Percentiles rank a stretch among this genome's conserved stretches.
These are phyloP conservation scores for Eleginops maclovinus DNA, from an alignment of 2,113 vertebrate species.

Conservation along the genomic window DNA sequence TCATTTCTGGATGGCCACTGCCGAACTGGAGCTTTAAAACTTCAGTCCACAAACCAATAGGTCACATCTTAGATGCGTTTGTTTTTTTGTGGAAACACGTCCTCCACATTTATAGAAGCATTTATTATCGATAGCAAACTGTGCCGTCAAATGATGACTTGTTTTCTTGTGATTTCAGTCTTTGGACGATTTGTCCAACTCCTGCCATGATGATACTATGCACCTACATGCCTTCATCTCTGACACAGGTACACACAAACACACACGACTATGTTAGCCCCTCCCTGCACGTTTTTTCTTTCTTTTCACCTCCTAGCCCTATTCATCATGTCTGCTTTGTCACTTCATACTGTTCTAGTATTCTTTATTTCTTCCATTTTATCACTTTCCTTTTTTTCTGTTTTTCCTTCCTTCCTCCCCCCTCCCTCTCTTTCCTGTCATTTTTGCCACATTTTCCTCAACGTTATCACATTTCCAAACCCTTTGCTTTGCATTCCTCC, in stretches of 20 bases:
- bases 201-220: conserved; percentile 90
- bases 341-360: conserved; percentile 38
- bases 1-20: too few relatives aligned
- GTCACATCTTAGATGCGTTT: too few relatives aligned
- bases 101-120: neutral
- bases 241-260: conserved; percentile 91
- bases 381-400: conserved; percentile 70
- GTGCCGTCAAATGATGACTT: neutral
- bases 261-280: conserved; percentile 6
- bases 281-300: conserved; percentile 23
- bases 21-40: too few relatives aligned
- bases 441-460: conserved; percentile 29
- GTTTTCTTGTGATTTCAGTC: conserved; percentile 84
- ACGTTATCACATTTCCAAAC: conserved; percentile 16
- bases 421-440: conserved; percentile 50
- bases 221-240: conserved; percentile 96
- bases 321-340: conserved; percentile 41
- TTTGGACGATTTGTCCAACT: conserved; percentile 94
- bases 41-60: too few relatives aligned
- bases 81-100: too few relatives aligned
- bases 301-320: conserved; percentile 37
- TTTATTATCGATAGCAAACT: neutral
- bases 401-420: conserved; percentile 63
- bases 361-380: conserved; percentile 67
- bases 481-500: conserved; percentile 24